Base-by-base conservation (phyloP, 92 coral and sea anemone genomes). In the Bergia puertoricense region DNA sequence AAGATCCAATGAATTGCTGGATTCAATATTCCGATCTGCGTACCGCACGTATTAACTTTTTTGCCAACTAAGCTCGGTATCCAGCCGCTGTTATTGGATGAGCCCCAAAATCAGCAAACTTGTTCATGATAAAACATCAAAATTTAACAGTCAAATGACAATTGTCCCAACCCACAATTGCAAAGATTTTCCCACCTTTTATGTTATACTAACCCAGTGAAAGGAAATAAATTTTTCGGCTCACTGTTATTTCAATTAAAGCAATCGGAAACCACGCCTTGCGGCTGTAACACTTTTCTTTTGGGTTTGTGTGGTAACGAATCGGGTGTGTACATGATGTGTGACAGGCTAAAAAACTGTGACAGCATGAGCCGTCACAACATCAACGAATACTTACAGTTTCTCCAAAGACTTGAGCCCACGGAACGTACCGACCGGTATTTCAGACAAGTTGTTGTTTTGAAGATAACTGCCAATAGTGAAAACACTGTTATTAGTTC, bases 1-100 rank as follows among this genome's bases (percentile, higher is more conserved):
- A 30, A 30, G 74, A 69, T 69, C 74, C 74, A 69, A 69, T 69
- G 74, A 69, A 69, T 69, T 69, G 74, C 74, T 69, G 22, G 74
- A 69, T 69, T 69, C 74, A n/a, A 69, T 69, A 69, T 69, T n/a
- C 74, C 74, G 0, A 69, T 69, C 74, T 69, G 1, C 74, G 74
- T 69, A 69, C 74, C 74, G 74, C 6, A 69, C 74, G 74, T 69
- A 69, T 0, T 0, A 69, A 69, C 74, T 30, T 56, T 56, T 56
- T 56, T 56, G 65, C 65, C 65, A 56, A 56, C 8, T 56, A 15
- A 15, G 65, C 65, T 56, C 15, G 8, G 8, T 56, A 56, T 56
- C 65, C 65, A 56, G 65, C 65, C 65, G 65, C 15, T 56, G 15
- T 56, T 56, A 56, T 56, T 56, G 15, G 65, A 56, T 56, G 15